A percentile compares a stretch with the other conserved stretches of the same genome.
phyloP scores from a whole-genome alignment of 1,140 invertebrate species.

The Gonatopus flavifemur region DNA sequence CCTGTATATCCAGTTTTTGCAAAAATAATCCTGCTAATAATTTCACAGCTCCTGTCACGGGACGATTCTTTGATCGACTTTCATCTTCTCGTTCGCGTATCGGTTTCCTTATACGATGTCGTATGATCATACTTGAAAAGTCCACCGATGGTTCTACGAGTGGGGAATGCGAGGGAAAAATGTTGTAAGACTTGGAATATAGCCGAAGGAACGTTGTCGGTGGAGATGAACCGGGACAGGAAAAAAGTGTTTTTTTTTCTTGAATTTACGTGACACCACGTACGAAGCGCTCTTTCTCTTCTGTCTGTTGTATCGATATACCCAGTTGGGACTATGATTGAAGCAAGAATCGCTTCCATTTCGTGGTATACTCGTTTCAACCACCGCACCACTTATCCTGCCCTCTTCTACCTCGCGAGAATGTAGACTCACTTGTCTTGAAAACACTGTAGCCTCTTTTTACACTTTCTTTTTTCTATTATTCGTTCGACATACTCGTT shows the following conservation, averaged over 20 bases:
- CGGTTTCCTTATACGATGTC: neutral
- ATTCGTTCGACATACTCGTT: too few relatives aligned
- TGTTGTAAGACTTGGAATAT: constrained; percentile 12
- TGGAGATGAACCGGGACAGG: constrained; percentile 22
- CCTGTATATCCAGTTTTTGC: too few relatives aligned
- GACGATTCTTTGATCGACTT: neutral
- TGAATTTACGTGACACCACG: constrained; percentile 49
- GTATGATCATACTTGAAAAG: neutral
- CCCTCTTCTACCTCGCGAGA: constrained; percentile 44
- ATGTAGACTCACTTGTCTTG: constrained; percentile 38
- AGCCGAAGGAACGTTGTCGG: constrained; percentile 20
- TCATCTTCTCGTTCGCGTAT: neutral
- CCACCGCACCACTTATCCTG: too few relatives aligned
- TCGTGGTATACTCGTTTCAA: constrained; percentile 42
- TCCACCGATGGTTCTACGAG: constrained; percentile 7
- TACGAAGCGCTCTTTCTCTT: too few relatives aligned
- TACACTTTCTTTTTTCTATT: too few relatives aligned
- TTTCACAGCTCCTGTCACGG: too few relatives aligned
- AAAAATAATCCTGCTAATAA: too few relatives aligned
- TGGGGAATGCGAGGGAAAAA: constrained; percentile 29
- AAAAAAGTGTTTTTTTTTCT: constrained; percentile 46
- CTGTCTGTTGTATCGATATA: constrained; percentile 40
- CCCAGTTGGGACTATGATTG: constrained; percentile 35
- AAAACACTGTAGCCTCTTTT: too few relatives aligned
- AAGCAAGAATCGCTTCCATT: constrained; percentile 41